Base-by-base conservation (phyloP, 2,888 invertebrate species). In the Thereva nobilitata region DNA sequence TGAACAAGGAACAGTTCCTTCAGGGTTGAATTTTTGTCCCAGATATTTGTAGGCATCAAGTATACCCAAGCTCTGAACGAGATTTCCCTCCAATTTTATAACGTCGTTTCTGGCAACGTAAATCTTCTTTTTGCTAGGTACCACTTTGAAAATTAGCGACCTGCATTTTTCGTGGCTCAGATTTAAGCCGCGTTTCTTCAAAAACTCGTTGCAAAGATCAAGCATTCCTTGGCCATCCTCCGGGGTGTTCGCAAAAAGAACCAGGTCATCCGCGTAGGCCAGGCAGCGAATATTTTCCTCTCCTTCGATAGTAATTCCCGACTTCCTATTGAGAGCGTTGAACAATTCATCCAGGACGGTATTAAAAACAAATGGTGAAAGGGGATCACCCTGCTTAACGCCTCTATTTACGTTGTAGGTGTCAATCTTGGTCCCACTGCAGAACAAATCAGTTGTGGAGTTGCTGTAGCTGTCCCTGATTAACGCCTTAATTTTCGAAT, bases 371-470 rank as follows among this genome's bases (percentile, higher is more conserved):
- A 42, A 9, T 3, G 64, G 53, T 3, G 64, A 64, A 10, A 64
- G n/a, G 8, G 64, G 53, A 5, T 64, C 64, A 5, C 64, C 64
- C 6, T 53, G 64, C 9, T 42, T 41, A 10, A 64, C 64, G 4
- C 53, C 64, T 42, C 44, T 5, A 2, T 23, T 53, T 0, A 64
- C 5, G 38, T 5, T 5, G 23, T 23, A 52, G 6, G 7, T n/a
- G 4, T n/a, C 52, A 5, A 52, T 7, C 6, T 6, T 6, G 7
- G 6, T 34, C 4, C n/a, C 35, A 5, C 12, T 52, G 52, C 52
- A 52, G 5, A 34, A 4, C 6, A 52, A 12, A n/a, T 34, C 7
- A 5, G 52, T 52, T 6, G 4, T 52, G 5, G 12, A 4, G 5
- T 52, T 34, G 6, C 4, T 5, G 35, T 52, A 52, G 35, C 6